Evolutionary conservation across 2,797 vertebrate species (phyloP).

Genomic region (Streptopelia turtur): DNA sequence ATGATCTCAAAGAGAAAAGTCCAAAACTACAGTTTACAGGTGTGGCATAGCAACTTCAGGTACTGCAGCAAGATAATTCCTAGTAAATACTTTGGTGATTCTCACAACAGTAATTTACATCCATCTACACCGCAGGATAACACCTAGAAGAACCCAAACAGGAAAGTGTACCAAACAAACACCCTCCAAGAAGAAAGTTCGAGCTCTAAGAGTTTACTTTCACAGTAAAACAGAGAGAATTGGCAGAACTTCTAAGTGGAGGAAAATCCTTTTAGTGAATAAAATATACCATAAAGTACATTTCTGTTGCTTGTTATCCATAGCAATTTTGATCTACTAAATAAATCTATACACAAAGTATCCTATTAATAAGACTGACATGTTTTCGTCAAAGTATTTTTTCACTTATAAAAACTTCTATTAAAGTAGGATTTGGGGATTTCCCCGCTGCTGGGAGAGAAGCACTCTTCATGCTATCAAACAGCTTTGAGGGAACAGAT

Average conservation of each 20-base stretch:
- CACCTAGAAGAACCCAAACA: background rate
- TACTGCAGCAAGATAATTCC: background rate
- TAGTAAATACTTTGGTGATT: background rate
- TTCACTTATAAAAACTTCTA: slow-evolving; percentile 43
- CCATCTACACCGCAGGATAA: background rate
- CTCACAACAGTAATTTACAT: background rate
- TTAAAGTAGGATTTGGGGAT: slow-evolving; percentile 52
- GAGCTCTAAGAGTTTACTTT: background rate
- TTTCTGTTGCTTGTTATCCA: slow-evolving; percentile 1
- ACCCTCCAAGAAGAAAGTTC: background rate
- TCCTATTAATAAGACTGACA: slow-evolving; percentile 34
- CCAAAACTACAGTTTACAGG: background rate
- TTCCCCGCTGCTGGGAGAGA: slow-evolving; percentile 9
- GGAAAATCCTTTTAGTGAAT: background rate
- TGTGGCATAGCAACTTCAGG: background rate
- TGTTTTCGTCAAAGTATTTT: slow-evolving; percentile 37
- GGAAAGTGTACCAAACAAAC: background rate
- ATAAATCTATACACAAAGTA: slow-evolving; percentile 6
- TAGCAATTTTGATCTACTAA: background rate
- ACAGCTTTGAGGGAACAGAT: background rate
- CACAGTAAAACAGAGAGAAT: background rate
- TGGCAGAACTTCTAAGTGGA: background rate
- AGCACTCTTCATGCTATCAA: background rate
- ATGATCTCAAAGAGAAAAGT: background rate
- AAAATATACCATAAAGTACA: background rate